Percentiles rank a stretch among this genome's conserved stretches.
phyloP scores from a whole-genome alignment of 2,888 invertebrate species.

The Lamellibrachia satsuma region DNA sequence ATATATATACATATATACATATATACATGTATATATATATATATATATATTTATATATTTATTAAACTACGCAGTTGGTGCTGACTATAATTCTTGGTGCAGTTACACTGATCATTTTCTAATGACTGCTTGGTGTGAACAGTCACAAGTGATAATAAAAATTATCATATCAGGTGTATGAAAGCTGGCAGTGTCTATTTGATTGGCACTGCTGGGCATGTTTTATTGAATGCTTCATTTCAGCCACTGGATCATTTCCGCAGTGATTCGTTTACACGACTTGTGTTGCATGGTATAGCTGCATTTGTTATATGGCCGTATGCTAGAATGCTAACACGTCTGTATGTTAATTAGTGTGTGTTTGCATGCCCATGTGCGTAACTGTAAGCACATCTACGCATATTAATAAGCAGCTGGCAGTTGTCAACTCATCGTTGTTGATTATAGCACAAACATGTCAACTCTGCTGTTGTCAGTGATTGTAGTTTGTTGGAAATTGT shows the following conservation, averaged over 20 bases:
- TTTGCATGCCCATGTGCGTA: background rate
- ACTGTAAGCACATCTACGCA: constrained; percentile 22
- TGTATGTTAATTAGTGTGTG: background rate
- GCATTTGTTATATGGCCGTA: background rate
- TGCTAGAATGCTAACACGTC: background rate
- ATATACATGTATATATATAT: constrained; percentile 18
- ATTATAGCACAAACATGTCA: background rate
- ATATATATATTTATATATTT: background rate
- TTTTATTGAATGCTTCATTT: background rate
- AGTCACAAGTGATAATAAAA: too few relatives aligned
- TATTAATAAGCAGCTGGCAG: constrained; percentile 18
- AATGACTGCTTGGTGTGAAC: too few relatives aligned
- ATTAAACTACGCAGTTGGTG: background rate
- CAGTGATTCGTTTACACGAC: background rate
- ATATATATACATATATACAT: constrained; percentile 33
- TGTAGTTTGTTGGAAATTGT: background rate
- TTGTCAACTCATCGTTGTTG: constrained; percentile 24
- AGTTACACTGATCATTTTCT: too few relatives aligned
- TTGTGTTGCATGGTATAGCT: background rate
- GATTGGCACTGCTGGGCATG: background rate
- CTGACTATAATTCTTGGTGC: background rate
- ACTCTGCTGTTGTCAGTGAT: background rate
- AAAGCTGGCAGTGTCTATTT: background rate
- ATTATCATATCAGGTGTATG: too few relatives aligned
- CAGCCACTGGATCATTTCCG: background rate